Base-by-base conservation (phyloP, 2,888 invertebrate genomes). In the Microctonus hyperodae region DNA sequence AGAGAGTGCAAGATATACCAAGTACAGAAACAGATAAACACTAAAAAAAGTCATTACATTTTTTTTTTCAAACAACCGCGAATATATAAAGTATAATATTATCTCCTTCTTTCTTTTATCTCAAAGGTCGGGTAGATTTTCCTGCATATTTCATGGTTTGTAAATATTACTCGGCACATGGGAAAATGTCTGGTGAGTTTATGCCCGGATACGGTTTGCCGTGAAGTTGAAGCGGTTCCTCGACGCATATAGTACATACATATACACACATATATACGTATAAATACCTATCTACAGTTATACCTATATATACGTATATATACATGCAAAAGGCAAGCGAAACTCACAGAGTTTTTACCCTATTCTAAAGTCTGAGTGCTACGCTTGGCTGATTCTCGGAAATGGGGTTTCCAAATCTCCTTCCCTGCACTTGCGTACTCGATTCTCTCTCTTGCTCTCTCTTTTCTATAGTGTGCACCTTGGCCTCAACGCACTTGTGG, bases 311-410 rank as follows among this genome's bases (percentile, higher is more conserved):
- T 44, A 28, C 23, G 60, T 2, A 13, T 10, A 31, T 23, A 57
- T 20, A 63, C 22, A 37, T 51, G 53, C 59, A 25, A 65, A 53
- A 65, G 33, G 51, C 53, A 59, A 55, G 31, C 28, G 31, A 65
- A 79, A 78, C 79, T 80, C 79, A 79, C 79, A 74, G 81, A 80
- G 77, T 80, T 81, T 81, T 80, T 78, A 78, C 78, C 78, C 79
- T 76, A 80, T 79, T 79, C 79, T 76, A 73, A 76, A 81, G 81
- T 80, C 81, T 81, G 81, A 81, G 81, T 81, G 80, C 78, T 75
- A 77, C 80, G 81, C 81, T 80, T 74, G 73, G 81, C 78, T 81
- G 81, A 77, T 77, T 81, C 80, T 80, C 75, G 79, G 16, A 81
- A 81, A 80, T 78, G 77, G 79, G 79, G 78, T 57, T 62, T 70